Conservation (phyloP, 1,140 invertebrate genomes). For the Drosophila guanche region DNA sequence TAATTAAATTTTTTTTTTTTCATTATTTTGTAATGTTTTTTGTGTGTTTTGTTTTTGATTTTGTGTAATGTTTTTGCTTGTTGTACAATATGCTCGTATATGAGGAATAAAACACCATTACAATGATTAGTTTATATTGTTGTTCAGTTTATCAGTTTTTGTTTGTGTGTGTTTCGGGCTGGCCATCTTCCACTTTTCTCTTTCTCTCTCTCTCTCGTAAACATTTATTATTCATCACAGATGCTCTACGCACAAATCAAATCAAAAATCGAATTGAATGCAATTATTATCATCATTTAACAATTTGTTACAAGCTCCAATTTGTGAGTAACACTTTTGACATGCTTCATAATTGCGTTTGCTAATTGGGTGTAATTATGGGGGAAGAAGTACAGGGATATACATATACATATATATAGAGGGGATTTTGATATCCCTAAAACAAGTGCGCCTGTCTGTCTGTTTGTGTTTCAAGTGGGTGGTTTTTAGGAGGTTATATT, state of each 20-base stretch:
- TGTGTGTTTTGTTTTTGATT: conserved; percentile 26
- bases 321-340: conserved; percentile 32
- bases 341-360: conserved; percentile 33
- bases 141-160: conserved; percentile 43
- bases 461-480: conserved; percentile 29
- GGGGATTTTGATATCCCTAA: conserved; percentile 10
- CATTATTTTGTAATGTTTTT: conserved; percentile 6
- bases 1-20: conserved; percentile 47
- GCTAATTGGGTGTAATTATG: conserved; percentile 15
- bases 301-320: conserved; percentile 75
- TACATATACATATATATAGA: neutral
- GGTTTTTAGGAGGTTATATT: conserved; percentile 41
- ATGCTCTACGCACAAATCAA: conserved; percentile 74
- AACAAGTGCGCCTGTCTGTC: conserved; percentile 19
- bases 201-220: conserved; percentile 16
- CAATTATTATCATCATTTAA: conserved; percentile 77
- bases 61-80: conserved; percentile 24
- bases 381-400: neutral
- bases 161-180: conserved; percentile 58
- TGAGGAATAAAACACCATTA: conserved; percentile 81
- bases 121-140: conserved; percentile 70
- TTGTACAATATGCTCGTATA: conserved; percentile 26
- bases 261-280: conserved; percentile 54
- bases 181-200: conserved; percentile 6
- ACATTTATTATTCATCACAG: conserved; percentile 78